These are phyloP conservation scores for Atlantisia rogersi DNA, from an alignment of 2,113 vertebrate species.

Conservation along the genomic window DNA sequence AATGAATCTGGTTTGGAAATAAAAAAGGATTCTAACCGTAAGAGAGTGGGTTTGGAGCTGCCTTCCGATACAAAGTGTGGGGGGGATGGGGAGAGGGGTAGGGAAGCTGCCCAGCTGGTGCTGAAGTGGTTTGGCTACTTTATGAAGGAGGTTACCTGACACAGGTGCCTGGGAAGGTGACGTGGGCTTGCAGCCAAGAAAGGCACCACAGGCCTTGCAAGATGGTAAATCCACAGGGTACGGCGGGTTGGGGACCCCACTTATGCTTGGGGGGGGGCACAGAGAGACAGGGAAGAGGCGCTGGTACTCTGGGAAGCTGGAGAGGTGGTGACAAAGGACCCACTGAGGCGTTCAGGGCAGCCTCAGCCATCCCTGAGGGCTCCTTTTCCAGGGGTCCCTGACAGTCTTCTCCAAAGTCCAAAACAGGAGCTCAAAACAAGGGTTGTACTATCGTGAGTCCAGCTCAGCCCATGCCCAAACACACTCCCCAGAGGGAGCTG, in stretches of 20 bases:
- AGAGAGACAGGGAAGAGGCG: not conserved
- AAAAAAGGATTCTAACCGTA: not conserved
- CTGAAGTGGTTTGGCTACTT: conserved; percentile 32
- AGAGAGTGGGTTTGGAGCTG: not conserved
- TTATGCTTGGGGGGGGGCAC: not conserved
- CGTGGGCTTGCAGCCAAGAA: not conserved
- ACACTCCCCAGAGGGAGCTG: not conserved
- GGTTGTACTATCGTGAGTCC: accelerated
- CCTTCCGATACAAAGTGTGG: not conserved
- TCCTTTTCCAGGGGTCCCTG: not conserved
- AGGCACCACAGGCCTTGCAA: not conserved
- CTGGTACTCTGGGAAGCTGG: not conserved
- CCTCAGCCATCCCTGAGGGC: not conserved
- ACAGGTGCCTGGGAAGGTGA: not conserved
- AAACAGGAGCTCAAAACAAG: accelerated
- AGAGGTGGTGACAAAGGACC: not conserved
- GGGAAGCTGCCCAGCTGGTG: not conserved
- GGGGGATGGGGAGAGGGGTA: not conserved
- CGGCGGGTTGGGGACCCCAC: not conserved
- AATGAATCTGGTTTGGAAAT: not conserved
- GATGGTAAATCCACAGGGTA: not conserved
- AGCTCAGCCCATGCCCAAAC: not conserved
- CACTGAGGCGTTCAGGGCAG: not conserved
- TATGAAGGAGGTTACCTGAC: conserved; percentile 34
- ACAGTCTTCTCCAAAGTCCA: not conserved